Conservation (phyloP, 2,888 invertebrate genomes). For the Tanaodytes sp. region DNA sequence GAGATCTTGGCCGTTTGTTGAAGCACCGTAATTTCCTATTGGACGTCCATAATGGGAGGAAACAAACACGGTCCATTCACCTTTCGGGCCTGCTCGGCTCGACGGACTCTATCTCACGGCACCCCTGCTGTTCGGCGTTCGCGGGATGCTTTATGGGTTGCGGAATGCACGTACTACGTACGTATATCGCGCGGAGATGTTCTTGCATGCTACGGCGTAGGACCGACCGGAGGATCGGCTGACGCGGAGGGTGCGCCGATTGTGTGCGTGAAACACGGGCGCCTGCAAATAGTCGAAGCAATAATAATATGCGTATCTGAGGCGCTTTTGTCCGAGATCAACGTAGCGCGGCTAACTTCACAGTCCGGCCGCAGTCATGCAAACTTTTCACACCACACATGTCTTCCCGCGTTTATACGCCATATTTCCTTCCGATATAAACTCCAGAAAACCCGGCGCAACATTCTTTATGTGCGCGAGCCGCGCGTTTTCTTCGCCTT, state of each 20-base stretch:
- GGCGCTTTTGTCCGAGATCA: slow-evolving; percentile 65
- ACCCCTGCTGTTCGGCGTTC: slow-evolving; percentile 54
- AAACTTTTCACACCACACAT: slow-evolving; percentile 63
- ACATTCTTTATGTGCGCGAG: slow-evolving; percentile 36
- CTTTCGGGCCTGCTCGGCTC: slow-evolving; percentile 47
- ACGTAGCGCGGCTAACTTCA: slow-evolving; percentile 65
- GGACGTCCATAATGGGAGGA: slow-evolving; percentile 43
- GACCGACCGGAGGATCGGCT: slow-evolving; percentile 7
- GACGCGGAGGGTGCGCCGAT: slow-evolving; percentile 32
- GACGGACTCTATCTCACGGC: slow-evolving; percentile 46
- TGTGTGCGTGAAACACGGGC: slow-evolving; percentile 53
- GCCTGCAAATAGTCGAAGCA: slow-evolving; percentile 52
- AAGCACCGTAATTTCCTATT: no score
- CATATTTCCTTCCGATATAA: slow-evolving; percentile 52
- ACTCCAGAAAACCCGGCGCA: slow-evolving; percentile 37
- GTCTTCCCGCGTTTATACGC: slow-evolving; percentile 57
- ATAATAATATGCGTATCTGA: slow-evolving; percentile 58
- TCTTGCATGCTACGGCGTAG: slow-evolving; percentile 34
- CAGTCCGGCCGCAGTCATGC: slow-evolving; percentile 65
- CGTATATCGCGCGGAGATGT: slow-evolving; percentile 37
- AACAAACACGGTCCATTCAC: slow-evolving; percentile 55
- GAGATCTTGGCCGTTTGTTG: no score
- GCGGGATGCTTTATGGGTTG: slow-evolving; percentile 56
- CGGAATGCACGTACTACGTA: slow-evolving; percentile 43
- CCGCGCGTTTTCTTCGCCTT: slow-evolving; percentile 41